Base-by-base conservation (phyloP, 2,888 invertebrate species). In the Stenoptilia bipunctidactyla region DNA sequence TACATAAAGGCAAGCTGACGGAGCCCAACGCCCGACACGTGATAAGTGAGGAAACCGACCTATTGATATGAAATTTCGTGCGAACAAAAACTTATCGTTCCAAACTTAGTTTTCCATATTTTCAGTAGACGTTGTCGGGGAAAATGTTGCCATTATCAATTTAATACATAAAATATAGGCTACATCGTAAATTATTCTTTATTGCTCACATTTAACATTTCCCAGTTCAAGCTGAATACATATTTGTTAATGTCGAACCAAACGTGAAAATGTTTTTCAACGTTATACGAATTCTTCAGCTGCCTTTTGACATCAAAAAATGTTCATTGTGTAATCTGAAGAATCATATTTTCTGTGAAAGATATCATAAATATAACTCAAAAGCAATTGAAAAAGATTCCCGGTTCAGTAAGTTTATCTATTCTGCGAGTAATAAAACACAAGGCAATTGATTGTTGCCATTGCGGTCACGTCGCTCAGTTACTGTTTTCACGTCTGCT, bases 401-500 rank as follows among this genome's bases (percentile, higher is more conserved):
- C 4, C 30, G 3, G 30, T 30, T 8, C 30, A 3, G n/a, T 8
- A 30, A 12, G 9, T 30, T 3, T 30, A 30, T 30, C 30, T 30
- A 30, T 30, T 30, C 6, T 56, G 62, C 48, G 45, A 58, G 64
- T 65, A 72, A 76, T 77, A 75, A 79, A 77, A 71, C 62, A 69
- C 63, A 58, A 66, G 61, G 57, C 70, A 74, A 82, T 80, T 82
- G 80, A 82, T 79, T 77, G 69, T 82, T 82, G 66, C 63, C 66
- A 82, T 75, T 77, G 74, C 68, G 75, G 73, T 79, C 82, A 82
- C 82, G 82, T 80, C 62, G 69, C 67, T 66, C 74, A 71, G 77
- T 82, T 76, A 77, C 77, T 79, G 74, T 82, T 80, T 82, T 79
- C 77, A 75, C 74, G 75, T 73, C 76, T 76, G 68, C 77, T 76